Conservation (phyloP, 2,888 invertebrate genomes). For the Erebia ligea region DNA sequence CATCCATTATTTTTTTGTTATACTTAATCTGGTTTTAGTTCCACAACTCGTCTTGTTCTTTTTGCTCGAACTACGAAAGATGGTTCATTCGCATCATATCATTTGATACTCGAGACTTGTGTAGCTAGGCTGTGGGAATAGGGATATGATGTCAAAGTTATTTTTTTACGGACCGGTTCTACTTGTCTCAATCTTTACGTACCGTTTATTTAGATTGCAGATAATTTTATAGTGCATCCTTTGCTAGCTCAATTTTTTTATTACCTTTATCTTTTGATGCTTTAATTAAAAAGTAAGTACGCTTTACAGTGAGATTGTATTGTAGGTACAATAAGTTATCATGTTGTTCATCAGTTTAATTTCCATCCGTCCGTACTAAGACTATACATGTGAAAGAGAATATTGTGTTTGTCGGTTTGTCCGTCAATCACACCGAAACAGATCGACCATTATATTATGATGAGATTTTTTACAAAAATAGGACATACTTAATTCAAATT, state of each 20-base stretch:
- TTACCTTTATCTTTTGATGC: not conserved
- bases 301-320: not conserved
- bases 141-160: conserved; percentile 67
- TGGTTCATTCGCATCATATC: conserved; percentile 63
- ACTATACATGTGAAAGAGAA: no score
- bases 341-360: no score
- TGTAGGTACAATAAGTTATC: no score
- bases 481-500: no score
- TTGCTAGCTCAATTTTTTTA: conserved; percentile 23
- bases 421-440: no score
- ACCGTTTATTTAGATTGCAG: conserved; percentile 62
- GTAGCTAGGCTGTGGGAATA: conserved; percentile 60
- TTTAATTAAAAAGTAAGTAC: not conserved
- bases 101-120: conserved; percentile 54
- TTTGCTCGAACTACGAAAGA: conserved; percentile 54
- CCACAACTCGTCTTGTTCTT: conserved; percentile 42
- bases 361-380: no score
- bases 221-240: conserved; percentile 31
- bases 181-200: conserved; percentile 49
- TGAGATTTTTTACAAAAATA: no score
- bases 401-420: no score
- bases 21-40: conserved; percentile 35
- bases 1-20: conserved; percentile 42
- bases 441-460: no score
- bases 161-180: conserved; percentile 48